A percentile compares a stretch with the other conserved stretches of the same genome.
These are phyloP conservation scores for Falco berigora DNA, from an alignment of 2,797 vertebrate genomes.

Conservation along the genomic window DNA sequence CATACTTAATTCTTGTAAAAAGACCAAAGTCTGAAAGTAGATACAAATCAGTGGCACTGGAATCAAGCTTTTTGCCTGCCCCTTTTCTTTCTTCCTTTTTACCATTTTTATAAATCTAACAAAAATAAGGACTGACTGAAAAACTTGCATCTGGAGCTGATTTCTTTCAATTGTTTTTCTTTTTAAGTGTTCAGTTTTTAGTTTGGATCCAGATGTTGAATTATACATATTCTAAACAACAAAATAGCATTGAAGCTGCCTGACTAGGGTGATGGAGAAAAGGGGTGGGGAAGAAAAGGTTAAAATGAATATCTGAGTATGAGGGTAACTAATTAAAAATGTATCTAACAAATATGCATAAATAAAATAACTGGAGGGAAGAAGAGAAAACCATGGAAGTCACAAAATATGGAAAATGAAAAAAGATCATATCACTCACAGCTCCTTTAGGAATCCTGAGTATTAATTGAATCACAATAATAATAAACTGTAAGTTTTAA, in stretches of 20 bases:
- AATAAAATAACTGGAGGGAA: not conserved
- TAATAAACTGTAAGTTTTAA: not conserved
- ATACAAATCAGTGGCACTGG: not conserved
- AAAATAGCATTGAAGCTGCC: not conserved
- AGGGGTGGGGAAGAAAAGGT: not conserved
- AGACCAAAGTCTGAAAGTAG: not conserved
- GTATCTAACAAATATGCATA: not conserved
- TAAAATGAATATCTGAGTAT: not conserved
- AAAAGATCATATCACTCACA: not conserved
- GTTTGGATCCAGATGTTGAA: not conserved
- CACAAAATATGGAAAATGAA: not conserved
- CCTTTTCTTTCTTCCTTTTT: not conserved
- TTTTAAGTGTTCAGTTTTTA: not conserved
- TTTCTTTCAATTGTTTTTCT: not conserved
- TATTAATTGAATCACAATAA: not conserved
- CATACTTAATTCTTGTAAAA: not conserved
- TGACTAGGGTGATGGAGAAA: not conserved
- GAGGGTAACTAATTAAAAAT: not conserved
- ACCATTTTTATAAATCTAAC: not conserved
- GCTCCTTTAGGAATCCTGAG: not conserved
- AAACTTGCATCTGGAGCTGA: not conserved
- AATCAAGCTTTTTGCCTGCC: accelerated
- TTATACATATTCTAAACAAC: not conserved
- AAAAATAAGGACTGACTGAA: not conserved
- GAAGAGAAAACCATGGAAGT: not conserved